These are phyloP conservation scores for Penaeus vannamei DNA, from an alignment of 1,140 invertebrate genomes.

Conservation along the genomic window DNA sequence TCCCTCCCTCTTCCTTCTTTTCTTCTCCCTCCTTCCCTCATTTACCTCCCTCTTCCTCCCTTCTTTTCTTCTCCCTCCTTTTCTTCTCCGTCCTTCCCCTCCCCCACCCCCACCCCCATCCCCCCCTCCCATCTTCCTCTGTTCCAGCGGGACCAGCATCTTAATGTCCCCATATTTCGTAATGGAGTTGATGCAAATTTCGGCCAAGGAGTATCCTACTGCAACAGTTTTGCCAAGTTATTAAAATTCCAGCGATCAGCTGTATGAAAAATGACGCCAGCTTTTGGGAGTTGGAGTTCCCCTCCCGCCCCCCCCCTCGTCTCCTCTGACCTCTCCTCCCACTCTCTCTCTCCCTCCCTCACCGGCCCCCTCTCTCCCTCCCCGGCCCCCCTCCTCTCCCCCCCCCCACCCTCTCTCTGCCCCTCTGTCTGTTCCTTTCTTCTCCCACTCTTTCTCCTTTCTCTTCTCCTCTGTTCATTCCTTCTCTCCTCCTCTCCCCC, in stretches of 20 bases:
- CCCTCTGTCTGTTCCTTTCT: background rate
- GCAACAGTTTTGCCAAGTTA: conserved; percentile 59
- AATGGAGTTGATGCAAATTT: conserved; percentile 64
- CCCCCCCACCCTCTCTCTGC: background rate
- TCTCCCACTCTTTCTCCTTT: background rate
- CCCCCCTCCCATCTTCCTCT: background rate
- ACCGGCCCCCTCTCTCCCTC: background rate
- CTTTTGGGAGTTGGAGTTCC: conserved; percentile 16
- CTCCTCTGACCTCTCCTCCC: background rate
- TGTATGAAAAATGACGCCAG: conserved; percentile 59
- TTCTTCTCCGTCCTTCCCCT: background rate
- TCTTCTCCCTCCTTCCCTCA: background rate
- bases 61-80: background rate
- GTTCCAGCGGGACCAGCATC: background rate
- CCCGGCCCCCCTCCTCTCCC: background rate
- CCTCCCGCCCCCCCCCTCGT: background rate
- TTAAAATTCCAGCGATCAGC: conserved; percentile 62
- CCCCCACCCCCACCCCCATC: no score
- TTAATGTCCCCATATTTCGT: conserved; percentile 62
- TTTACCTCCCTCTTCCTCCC: background rate
- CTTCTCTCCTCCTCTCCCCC: no score
- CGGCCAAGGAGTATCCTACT: conserved; percentile 61
- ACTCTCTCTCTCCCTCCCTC: background rate
- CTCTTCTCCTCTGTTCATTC: background rate
- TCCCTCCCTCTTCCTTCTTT: background rate